Percentiles rank a stretch among this genome's conserved stretches.
These are phyloP conservation scores for Pipistrellus pygmaeus DNA, from an alignment of 2,797 vertebrate species.

Conservation along the genomic window DNA sequence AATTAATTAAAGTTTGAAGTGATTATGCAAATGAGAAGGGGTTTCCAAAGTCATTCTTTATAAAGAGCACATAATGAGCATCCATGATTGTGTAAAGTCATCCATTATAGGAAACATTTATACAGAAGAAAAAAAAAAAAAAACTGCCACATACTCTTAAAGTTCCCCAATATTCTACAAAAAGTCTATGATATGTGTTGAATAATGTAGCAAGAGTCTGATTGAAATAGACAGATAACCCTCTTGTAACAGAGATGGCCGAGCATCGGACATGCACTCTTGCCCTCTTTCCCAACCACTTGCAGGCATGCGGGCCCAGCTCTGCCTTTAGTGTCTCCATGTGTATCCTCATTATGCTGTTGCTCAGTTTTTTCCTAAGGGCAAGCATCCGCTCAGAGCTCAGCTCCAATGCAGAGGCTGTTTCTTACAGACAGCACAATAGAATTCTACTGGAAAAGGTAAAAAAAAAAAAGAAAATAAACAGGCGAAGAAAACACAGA, in stretches of 20 bases:
- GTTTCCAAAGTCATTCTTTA: neutral
- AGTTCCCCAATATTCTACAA: neutral
- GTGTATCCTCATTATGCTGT: neutral
- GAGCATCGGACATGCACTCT: neutral
- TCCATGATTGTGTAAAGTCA: neutral
- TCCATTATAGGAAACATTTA: neutral
- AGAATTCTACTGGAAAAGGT: neutral
- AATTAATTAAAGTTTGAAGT: neutral
- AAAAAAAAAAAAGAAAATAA: neutral
- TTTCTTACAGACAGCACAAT: neutral
- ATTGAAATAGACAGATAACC: neutral
- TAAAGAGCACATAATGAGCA: neutral
- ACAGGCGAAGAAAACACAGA: neutral
- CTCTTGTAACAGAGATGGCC: rapidly evolving
- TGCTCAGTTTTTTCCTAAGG: neutral
- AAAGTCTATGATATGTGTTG: neutral
- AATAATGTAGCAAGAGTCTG: neutral
- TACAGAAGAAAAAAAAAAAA: neutral
- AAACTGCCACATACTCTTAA: neutral
- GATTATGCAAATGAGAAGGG: neutral
- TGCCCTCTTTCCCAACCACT: too few species aligned
- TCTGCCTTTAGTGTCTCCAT: neutral
- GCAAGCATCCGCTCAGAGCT: neutral
- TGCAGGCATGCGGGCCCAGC: too few species aligned
- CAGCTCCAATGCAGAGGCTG: neutral